Evolutionary conservation across 92 coral and sea anemone species (phyloP).

Genomic region (Blastomussa wellsi): DNA sequence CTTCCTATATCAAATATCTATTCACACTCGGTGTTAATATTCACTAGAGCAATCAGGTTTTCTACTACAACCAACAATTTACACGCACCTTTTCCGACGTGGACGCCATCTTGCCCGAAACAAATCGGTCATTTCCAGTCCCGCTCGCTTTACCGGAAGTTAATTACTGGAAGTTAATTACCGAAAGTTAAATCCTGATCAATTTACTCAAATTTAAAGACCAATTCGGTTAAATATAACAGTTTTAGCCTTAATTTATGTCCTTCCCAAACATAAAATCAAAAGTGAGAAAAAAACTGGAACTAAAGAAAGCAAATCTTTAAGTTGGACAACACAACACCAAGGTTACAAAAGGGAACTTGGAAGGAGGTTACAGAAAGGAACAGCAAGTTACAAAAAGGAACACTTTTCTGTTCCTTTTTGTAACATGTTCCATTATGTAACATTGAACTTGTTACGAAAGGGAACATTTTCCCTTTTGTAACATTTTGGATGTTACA

Average conservation of each 20-base stretch:
- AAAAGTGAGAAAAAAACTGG: background rate
- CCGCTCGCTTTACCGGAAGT: background rate
- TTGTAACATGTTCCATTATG: no score
- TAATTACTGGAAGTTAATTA: no score
- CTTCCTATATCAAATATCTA: no score
- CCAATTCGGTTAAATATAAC: no score
- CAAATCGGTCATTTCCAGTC: background rate
- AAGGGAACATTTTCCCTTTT: no score
- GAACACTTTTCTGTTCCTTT: background rate
- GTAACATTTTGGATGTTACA: no score
- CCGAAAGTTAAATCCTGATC: no score
- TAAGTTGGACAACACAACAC: background rate
- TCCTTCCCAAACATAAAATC: background rate
- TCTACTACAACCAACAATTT: no score
- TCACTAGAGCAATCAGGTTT: background rate
- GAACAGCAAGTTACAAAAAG: background rate
- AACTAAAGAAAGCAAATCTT: background rate
- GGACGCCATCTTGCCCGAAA: background rate
- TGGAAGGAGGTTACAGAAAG: background rate
- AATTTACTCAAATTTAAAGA: no score
- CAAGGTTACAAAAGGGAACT: background rate
- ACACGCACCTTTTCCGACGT: background rate
- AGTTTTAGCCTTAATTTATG: background rate
- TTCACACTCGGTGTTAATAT: background rate
- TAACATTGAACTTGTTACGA: no score